Percentiles rank a stretch among this genome's conserved stretches.
Evolutionary conservation across 1,140 invertebrate species (phyloP).

Genomic region (Delia radicum): DNA sequence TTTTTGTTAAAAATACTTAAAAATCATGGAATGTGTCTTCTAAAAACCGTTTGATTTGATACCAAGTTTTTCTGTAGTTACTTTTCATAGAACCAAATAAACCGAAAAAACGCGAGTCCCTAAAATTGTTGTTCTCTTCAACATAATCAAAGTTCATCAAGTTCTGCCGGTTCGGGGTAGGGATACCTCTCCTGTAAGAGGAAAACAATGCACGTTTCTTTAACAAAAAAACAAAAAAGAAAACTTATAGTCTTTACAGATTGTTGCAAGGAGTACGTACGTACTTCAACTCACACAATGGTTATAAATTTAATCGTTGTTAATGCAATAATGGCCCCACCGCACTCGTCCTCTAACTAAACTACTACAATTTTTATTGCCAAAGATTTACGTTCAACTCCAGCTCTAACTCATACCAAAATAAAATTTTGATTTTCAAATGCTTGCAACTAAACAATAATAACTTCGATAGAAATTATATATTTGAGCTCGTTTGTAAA

Average conservation of each 20-base stretch:
- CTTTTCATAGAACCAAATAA: no score
- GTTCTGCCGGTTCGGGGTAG: no score
- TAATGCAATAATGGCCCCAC: background rate
- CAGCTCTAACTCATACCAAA: background rate
- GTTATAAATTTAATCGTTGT: constrained; percentile 15
- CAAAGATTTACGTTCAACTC: background rate
- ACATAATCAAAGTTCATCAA: no score
- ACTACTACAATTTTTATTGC: background rate
- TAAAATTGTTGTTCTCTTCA: no score
- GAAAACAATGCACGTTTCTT: background rate
- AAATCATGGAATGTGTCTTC: no score
- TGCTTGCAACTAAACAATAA: background rate
- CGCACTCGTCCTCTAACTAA: background rate
- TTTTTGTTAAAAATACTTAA: no score
- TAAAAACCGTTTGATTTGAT: no score
- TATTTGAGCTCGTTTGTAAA: background rate
- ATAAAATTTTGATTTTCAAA: background rate
- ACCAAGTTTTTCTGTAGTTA: no score
- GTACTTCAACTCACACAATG: background rate
- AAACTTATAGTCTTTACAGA: no score
- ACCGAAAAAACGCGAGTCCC: no score
- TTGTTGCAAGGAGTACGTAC: background rate
- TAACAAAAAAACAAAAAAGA: background rate
- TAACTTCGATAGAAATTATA: background rate
- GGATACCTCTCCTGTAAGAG: no score